Evolutionary conservation across 2,888 invertebrate genomes (phyloP), one percentile per base, ranked within the genome.

Genomic region (Corythucha ciliata): DNA sequence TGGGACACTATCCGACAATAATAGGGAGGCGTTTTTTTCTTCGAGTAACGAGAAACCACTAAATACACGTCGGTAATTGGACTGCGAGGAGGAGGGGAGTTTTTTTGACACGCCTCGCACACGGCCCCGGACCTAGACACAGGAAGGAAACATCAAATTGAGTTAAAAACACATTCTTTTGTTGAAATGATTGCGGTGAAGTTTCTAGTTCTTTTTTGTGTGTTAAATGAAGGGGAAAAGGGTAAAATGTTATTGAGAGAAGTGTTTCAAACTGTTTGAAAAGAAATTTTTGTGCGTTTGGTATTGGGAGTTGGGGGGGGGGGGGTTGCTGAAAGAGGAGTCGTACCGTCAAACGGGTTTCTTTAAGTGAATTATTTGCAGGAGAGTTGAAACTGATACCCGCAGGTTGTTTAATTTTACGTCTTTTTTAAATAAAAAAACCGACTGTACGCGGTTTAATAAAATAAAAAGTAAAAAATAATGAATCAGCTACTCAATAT

Each of bases 1-100:
- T 47, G 47, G 47, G 47, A 47, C 47, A 47, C 47, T 47, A 47
- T 36, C 47, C 26, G 47, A 32, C 45, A 29, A 12, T 27, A 27
- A 20, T 29, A 22, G 12, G 29, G 45, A 34, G 34, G 33, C 20
- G 45, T 21, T 45, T 25, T 27, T 26, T 14, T 32, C 3, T 33
- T 24, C n/a, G 20, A 14, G n/a, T n/a, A n/a, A n/a, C n/a, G n/a
- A n/a, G n/a, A n/a, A n/a, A n/a, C n/a, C n/a, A n/a, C n/a, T n/a
- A n/a, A n/a, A n/a, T n/a, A n/a, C n/a, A n/a, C n/a, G n/a, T n/a
- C n/a, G n/a, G n/a, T n/a, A n/a, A n/a, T n/a, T n/a, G n/a, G n/a
- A n/a, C n/a, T n/a, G n/a, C n/a, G n/a, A n/a, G n/a, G n/a, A n/a
- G n/a, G n/a, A n/a, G n/a, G n/a, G n/a, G n/a, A n/a, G n/a, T n/a